Conservation (phyloP, 2,888 invertebrate species). For the Euplagia quadripunctaria region DNA sequence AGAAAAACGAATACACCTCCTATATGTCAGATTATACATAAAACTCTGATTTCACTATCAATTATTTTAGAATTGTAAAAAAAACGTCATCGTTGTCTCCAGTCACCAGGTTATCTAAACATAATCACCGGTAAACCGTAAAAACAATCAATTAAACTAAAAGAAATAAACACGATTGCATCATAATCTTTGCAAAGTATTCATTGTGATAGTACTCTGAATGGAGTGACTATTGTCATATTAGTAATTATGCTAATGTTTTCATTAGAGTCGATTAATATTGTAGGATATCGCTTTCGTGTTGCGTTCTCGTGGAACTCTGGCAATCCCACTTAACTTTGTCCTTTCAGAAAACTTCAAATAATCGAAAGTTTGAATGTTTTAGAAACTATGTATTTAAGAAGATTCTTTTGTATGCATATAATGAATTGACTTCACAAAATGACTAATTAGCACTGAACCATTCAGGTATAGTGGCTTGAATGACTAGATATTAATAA, state of each 20-base stretch:
- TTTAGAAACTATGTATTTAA: too few relatives aligned
- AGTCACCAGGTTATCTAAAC: background rate
- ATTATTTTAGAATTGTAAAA: too few relatives aligned
- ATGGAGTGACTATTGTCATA: background rate
- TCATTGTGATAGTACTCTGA: background rate
- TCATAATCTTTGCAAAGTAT: background rate
- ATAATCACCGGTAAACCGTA: background rate
- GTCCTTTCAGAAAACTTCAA: background rate
- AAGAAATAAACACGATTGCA: background rate
- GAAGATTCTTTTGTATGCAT: background rate
- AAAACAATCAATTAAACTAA: background rate
- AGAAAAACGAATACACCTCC: background rate
- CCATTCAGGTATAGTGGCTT: background rate
- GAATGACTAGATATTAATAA: background rate
- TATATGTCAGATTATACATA: too few relatives aligned
- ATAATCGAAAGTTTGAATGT: background rate
- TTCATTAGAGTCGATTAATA: background rate
- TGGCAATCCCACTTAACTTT: background rate
- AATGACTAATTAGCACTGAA: background rate
- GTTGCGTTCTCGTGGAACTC: background rate
- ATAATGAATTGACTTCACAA: background rate
- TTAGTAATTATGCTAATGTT: background rate
- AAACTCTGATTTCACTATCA: too few relatives aligned
- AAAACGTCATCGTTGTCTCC: too few relatives aligned
- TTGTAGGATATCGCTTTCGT: background rate